Base-by-base conservation (phyloP, 2,888 invertebrate genomes). In the Agonopterix heracliana region DNA sequence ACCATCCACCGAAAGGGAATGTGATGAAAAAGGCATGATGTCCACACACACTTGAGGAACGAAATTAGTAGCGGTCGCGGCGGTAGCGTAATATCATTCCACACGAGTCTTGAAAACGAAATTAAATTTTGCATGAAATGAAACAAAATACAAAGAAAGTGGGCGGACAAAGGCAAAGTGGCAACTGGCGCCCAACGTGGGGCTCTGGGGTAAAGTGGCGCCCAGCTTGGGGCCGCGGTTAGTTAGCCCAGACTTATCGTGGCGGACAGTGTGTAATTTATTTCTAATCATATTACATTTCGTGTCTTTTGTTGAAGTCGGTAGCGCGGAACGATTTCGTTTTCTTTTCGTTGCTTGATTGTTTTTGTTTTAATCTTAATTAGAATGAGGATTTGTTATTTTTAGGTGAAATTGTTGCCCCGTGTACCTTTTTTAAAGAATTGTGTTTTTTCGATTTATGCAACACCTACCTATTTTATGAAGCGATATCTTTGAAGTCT, bases 91-190 rank as follows among this genome's bases (percentile, higher is more conserved):
- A 87, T 86, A 87, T 83, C 86, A 86, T 86, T 87, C 87, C 87
- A 68, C 72, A 76, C 87, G 87, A 84, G 85, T 87, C 88, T 88
- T 87, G 84, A 83, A 84, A 84, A 82, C 87, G 85, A 87, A 87
- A 88, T 88, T 87, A 85, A 88, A 88, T 88, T 87, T 86, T 81
- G 86, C 88, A 86, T 85, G 88, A 85, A 87, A 86, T 84, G 81
- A 81, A 82, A 84, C 85, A 79, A 82, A 81, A 83, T 81, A 87
- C 86, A 87, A 88, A 88, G 88, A 87, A 88, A 83, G 76, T 78
- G 79, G 76, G 67, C 70, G 76, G 70, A 86, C 87, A 87, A 87
- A 50, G 49, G 46, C 41, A 26, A 26, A 26, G 26, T 26, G 26
- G 40, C 11, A 46, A 47, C 48, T 57, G 57, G 57, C 55, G 55